Conservation (phyloP, 2,113 vertebrate species). For the Sula dactylatra region DNA sequence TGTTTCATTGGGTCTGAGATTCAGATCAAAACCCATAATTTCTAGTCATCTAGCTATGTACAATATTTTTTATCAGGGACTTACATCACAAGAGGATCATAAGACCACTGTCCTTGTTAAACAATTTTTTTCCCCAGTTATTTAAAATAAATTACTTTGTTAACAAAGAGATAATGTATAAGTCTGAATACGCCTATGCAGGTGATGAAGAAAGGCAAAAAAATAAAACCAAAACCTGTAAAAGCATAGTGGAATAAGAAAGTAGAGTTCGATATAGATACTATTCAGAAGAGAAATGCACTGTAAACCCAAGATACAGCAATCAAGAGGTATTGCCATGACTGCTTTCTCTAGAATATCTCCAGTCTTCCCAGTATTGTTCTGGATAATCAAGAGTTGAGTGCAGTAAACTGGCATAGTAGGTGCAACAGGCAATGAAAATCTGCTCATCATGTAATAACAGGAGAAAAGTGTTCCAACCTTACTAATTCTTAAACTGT, state of each 20-base stretch:
- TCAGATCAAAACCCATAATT: neutral
- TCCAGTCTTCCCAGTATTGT: neutral
- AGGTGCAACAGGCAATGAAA: neutral
- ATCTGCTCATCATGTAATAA: neutral
- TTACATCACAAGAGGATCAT: neutral
- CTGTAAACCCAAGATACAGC: neutral
- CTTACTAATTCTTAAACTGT: neutral
- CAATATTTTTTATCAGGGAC: neutral
- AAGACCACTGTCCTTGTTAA: neutral
- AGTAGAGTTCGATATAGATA: neutral
- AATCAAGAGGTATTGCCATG: neutral
- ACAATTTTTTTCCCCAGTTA: neutral
- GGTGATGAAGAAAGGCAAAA: neutral
- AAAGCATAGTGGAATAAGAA: neutral
- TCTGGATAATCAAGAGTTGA: neutral
- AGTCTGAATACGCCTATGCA: neutral
- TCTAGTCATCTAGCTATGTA: neutral
- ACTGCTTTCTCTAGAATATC: neutral
- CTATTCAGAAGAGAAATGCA: neutral
- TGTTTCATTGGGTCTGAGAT: neutral
- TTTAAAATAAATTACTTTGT: neutral
- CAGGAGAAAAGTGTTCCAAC: neutral
- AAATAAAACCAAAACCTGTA: neutral
- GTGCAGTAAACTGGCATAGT: neutral
- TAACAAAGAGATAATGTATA: neutral